A percentile compares a stretch with the other conserved stretches of the same genome.
phyloP scores from a whole-genome alignment of 2,113 vertebrate species.

The Tachysurus vachellii region DNA sequence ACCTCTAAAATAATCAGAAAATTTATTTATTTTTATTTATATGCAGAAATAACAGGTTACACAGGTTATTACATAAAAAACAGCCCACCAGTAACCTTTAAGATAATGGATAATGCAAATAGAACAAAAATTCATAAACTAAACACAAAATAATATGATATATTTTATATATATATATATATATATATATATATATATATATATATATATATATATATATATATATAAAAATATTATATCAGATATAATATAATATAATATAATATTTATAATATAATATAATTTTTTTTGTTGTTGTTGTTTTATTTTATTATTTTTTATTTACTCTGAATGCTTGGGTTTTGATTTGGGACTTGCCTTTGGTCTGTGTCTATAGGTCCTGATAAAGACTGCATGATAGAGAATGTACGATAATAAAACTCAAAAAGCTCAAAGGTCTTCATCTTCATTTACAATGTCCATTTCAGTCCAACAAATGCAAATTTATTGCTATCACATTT shows the following conservation, averaged over 20 bases:
- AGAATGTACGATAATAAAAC: background rate
- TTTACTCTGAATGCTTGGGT: background rate
- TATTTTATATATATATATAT: no score
- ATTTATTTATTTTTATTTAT: background rate
- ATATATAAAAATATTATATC: background rate
- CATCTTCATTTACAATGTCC: background rate
- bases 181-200: no score
- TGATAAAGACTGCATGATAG: background rate
- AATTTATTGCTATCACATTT: slow-evolving; percentile 2
- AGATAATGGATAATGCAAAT: background rate
- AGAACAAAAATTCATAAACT: background rate
- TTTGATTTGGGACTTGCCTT: background rate
- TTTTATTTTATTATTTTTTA: background rate
- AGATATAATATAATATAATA: background rate
- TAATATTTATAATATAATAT: no score
- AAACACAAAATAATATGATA: no score
- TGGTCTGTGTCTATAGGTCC: background rate
- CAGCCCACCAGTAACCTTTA: background rate
- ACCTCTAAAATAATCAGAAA: background rate
- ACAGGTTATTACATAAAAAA: background rate
- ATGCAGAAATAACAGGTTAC: background rate
- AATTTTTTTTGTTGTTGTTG: no score
- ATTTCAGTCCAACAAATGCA: slow-evolving; percentile 20
- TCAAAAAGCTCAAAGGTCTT: background rate
- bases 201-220: no score